Percentiles rank a stretch among this genome's conserved stretches.
phyloP scores from a whole-genome alignment of 2,113 vertebrate genomes.

The Albula goreensis region DNA sequence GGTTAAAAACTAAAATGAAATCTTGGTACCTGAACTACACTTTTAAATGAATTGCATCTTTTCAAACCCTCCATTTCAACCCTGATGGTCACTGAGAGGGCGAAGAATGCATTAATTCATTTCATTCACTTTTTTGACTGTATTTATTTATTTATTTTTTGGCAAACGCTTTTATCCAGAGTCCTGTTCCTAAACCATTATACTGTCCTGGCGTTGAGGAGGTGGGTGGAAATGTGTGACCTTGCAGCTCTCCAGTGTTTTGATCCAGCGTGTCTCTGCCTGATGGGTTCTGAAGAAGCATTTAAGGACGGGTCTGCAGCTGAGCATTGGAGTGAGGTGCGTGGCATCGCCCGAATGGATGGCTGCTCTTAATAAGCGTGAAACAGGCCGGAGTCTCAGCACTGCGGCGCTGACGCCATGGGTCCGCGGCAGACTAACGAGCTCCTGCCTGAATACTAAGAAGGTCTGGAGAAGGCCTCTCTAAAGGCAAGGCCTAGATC shows the following conservation, averaged over 20 bases:
- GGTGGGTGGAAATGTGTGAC: background rate
- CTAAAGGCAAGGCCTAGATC: background rate
- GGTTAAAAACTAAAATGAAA: background rate
- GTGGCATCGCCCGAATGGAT: background rate
- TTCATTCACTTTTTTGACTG: too few relatives aligned
- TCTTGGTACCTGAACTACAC: too few relatives aligned
- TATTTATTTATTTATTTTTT: too few relatives aligned
- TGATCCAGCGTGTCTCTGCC: background rate
- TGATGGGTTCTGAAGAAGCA: background rate
- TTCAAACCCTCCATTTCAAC: background rate
- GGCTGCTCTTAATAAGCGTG: background rate
- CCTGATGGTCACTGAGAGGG: background rate
- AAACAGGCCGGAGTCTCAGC: background rate
- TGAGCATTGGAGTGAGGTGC: background rate
- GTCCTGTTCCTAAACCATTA: too few relatives aligned
- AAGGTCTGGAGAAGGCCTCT: background rate
- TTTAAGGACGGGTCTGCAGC: background rate
- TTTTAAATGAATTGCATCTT: background rate
- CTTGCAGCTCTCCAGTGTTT: background rate
- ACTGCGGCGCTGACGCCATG: too few relatives aligned
- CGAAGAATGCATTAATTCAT: background rate
- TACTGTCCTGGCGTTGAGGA: too few relatives aligned
- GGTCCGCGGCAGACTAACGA: background rate
- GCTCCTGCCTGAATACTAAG: background rate
- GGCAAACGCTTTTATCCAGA: too few relatives aligned